Percentiles rank a stretch among this genome's conserved stretches.
phyloP scores from a whole-genome alignment of 2,797 vertebrate species.

The Coccyzus lansbergi region DNA sequence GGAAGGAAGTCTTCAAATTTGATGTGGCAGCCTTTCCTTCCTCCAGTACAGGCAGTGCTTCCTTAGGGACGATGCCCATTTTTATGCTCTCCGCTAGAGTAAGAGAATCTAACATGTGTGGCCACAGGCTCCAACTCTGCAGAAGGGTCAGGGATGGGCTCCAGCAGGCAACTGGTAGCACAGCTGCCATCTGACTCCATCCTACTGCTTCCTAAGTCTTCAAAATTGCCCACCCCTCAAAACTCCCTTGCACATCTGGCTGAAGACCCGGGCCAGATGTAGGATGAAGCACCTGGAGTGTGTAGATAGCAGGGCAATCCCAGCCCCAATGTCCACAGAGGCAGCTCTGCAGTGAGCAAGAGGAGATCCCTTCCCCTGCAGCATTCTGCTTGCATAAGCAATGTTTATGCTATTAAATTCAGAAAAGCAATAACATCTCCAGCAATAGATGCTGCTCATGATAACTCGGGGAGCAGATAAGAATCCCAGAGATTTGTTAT shows the following conservation, averaged over 20 bases:
- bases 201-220: neutral
- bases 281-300: neutral
- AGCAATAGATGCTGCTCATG: neutral
- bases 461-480: constrained; percentile 36
- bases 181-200: neutral
- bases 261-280: accelerated
- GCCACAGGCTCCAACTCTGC: neutral
- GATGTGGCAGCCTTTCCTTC: neutral
- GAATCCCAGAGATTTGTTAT: neutral
- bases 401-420: neutral
- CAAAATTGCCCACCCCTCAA: neutral
- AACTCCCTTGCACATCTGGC: neutral
- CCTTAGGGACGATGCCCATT: neutral
- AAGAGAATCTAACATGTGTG: neutral
- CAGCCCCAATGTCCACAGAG: accelerated
- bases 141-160: neutral
- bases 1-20: neutral
- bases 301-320: no score
- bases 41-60: neutral
- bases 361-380: neutral
- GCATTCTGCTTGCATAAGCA: constrained; percentile 8
- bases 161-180: neutral
- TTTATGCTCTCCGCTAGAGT: neutral
- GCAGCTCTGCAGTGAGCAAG: neutral
- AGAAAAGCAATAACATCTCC: constrained; percentile 31